These are phyloP conservation scores for Sinopyrophorus schimmeli DNA, from an alignment of 2,888 invertebrate species.

Conservation along the genomic window DNA sequence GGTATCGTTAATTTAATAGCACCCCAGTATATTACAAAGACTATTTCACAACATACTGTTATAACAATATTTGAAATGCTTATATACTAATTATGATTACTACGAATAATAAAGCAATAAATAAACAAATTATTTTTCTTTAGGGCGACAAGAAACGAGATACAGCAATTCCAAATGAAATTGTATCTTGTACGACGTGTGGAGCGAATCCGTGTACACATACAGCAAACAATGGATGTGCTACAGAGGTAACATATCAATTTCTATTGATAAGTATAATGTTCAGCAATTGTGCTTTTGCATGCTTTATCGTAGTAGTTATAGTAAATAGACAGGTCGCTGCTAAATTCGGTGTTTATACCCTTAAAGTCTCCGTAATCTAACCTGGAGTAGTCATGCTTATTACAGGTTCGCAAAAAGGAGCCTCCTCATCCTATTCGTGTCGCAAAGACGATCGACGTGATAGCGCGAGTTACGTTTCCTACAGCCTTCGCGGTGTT, in stretches of 20 bases:
- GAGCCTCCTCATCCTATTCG: conserved; percentile 91
- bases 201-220: conserved; percentile 83
- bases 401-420: conserved; percentile 87
- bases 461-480: conserved; percentile 91
- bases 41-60: no score
- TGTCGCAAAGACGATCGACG: conserved; percentile 93
- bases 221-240: conserved; percentile 84
- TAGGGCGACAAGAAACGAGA: conserved; percentile 87
- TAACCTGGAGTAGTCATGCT: conserved; percentile 67
- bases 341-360: conserved; percentile 26
- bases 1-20: no score
- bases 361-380: conserved; percentile 36
- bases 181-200: conserved; percentile 83
- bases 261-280: no score
- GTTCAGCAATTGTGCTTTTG: conserved; percentile 4
- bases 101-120: no score
- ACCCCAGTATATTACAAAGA: no score
- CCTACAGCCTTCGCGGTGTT: conserved; percentile 91
- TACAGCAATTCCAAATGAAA: conserved; percentile 74
- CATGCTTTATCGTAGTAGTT: conserved; percentile 2
- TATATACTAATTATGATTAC: no score
- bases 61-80: no score
- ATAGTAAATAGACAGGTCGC: conserved; percentile 16
- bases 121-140: conserved; percentile 35
- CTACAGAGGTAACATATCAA: conserved; percentile 88